phyloP scores from a whole-genome alignment of 2,113 vertebrate species.

The Eulemur rufifrons region DNA sequence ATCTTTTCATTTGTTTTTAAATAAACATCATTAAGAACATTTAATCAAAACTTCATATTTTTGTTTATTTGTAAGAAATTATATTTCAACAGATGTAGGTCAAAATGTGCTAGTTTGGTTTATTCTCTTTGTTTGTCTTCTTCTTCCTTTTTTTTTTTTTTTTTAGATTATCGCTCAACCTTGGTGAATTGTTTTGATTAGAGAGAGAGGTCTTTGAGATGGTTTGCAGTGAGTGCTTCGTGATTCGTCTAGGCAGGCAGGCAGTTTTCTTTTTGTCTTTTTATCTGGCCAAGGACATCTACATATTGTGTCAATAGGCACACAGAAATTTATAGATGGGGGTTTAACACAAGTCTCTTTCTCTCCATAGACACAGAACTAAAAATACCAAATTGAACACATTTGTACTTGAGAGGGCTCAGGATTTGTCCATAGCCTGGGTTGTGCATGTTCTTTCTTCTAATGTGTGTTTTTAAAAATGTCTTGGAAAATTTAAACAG shows the following conservation, averaged over 20 bases:
- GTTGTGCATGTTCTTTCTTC: neutral
- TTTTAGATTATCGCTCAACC: neutral
- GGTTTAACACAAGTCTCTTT: slow-evolving; percentile 1
- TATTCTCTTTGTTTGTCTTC: neutral
- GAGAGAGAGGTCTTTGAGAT: slow-evolving; percentile 40
- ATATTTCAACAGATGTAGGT: neutral
- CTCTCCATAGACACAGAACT: slow-evolving; percentile 1
- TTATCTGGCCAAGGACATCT: slow-evolving; percentile 65
- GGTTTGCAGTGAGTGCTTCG: neutral
- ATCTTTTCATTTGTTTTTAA: neutral
- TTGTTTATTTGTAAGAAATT: slow-evolving; percentile 2
- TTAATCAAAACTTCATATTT: slow-evolving; percentile 1
- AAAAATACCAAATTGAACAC: slow-evolving; percentile 42
- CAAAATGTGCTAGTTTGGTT: neutral
- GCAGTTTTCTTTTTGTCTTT: slow-evolving; percentile 23
- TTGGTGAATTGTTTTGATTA: slow-evolving; percentile 58
- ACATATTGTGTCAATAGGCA: slow-evolving; percentile 51
- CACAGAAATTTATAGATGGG: slow-evolving; percentile 41
- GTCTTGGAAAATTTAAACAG: neutral
- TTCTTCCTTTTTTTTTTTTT: neutral
- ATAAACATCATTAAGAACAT: slow-evolving; percentile 38
- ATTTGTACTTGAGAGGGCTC: neutral
- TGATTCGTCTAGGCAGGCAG: neutral
- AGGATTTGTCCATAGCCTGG: neutral
- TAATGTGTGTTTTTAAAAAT: neutral